Percentiles rank a stretch among this genome's conserved stretches.
Conservation (phyloP, 35 echinoderm and acorn worm genomes). For the Patiria miniata region DNA sequence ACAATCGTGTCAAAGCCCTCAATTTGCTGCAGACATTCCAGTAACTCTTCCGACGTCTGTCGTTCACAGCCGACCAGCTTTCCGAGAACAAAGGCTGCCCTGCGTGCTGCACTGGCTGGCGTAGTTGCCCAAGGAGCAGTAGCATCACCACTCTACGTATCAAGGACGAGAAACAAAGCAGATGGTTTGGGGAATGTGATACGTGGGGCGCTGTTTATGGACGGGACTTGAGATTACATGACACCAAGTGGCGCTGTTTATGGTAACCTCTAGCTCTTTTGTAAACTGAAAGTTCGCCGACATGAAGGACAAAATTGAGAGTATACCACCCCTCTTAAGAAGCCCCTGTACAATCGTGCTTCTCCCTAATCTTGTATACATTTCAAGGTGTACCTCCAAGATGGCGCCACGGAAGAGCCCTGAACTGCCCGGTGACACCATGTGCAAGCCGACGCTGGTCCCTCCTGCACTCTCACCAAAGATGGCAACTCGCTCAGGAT, state of each 20-base stretch:
- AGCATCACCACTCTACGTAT: slow-evolving; percentile 58
- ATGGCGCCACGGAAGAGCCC: slow-evolving; percentile 59
- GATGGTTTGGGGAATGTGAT: too few species aligned
- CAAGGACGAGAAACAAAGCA: too few species aligned
- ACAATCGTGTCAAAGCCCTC: neutral
- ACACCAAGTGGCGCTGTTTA: too few species aligned
- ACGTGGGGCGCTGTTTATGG: too few species aligned
- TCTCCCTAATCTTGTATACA: too few species aligned
- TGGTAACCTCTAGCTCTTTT: too few species aligned
- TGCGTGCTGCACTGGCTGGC: slow-evolving; percentile 11
- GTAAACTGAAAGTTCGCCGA: too few species aligned
- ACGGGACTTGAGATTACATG: too few species aligned
- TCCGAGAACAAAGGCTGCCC: slow-evolving; percentile 41
- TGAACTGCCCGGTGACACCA: slow-evolving; percentile 45
- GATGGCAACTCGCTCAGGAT: slow-evolving; percentile 42
- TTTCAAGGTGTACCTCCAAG: slow-evolving; percentile 44
- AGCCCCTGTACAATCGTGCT: too few species aligned
- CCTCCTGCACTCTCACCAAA: slow-evolving; percentile 66
- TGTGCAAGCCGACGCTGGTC: slow-evolving; percentile 53
- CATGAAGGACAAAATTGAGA: too few species aligned
- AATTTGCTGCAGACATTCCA: slow-evolving; percentile 48
- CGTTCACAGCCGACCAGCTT: slow-evolving; percentile 52
- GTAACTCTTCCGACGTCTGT: slow-evolving; percentile 30
- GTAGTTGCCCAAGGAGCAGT: slow-evolving; percentile 61
- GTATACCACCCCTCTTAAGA: too few species aligned